Percentiles rank a stretch among this genome's conserved stretches.
Evolutionary conservation across 2,888 invertebrate species (phyloP).

Genomic region (Anagyrus pseudococci): DNA sequence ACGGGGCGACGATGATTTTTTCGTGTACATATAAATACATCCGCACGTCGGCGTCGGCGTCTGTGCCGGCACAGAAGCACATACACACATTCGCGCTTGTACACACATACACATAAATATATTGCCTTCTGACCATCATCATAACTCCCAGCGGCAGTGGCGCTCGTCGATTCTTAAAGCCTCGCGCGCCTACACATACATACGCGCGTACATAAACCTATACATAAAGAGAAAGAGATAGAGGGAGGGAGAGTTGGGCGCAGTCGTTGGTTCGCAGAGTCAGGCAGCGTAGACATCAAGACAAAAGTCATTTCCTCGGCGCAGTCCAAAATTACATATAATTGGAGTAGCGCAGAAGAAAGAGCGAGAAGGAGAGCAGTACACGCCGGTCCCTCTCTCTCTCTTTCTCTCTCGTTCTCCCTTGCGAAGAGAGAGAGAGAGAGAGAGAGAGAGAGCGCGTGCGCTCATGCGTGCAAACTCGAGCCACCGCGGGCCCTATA

Average conservation of each 20-base stretch:
- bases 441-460: too few relatives aligned
- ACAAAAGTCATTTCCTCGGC: conserved; percentile 40
- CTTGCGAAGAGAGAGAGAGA: too few relatives aligned
- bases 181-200: background rate
- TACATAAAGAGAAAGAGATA: background rate
- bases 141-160: conserved; percentile 14
- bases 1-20: too few relatives aligned
- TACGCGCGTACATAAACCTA: background rate
- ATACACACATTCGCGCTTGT: too few relatives aligned
- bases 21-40: too few relatives aligned
- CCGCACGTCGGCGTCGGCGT: too few relatives aligned
- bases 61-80: too few relatives aligned
- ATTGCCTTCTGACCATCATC: conserved; percentile 20
- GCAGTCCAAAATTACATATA: conserved; percentile 39
- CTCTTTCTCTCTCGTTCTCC: too few relatives aligned
- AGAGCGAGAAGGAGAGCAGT: conserved; percentile 28
- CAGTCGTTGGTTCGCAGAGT: too few relatives aligned
- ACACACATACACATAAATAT: background rate
- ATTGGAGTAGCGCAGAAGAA: conserved; percentile 31
- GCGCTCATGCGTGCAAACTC: conserved; percentile 31
- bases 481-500: background rate
- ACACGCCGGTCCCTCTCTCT: conserved; percentile 32
- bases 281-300: conserved; percentile 33
- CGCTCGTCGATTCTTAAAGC: conserved; percentile 29
- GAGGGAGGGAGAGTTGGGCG: background rate